Evolutionary conservation across 1,140 invertebrate species (phyloP), one percentile per base, ranked within the genome.

Genomic region (Gryllus bimaculatus): DNA sequence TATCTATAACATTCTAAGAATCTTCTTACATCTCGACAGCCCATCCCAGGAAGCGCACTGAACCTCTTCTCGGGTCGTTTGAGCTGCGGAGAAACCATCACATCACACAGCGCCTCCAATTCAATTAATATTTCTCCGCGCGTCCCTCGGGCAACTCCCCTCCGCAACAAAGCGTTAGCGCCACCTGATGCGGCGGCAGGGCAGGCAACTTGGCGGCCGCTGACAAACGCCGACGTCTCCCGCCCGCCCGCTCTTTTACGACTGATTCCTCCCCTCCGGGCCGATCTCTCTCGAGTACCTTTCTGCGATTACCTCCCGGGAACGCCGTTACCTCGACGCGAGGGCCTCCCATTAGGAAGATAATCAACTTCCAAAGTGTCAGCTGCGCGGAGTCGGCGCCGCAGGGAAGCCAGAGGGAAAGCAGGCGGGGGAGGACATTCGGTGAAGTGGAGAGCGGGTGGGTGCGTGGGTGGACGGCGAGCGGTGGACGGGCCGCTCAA

Each of bases 301-400:
- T 66, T 13, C 54, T 18, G 54, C 54, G 54, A 66, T 66, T 66
- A 66, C 18, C 54, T 66, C 54, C 18, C 54, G 10, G 54, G 18
- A 66, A 18, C 54, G 10, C 54, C 54, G 26, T 39, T 39, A 66
- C 10, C 54, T 10, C 54, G 10, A 66, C 54, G 10, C 54, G 54
- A 66, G 54, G 18, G 10, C 54, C 54, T 2, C 54, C 10, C 54
- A 66, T 66, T 66, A 66, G 54, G 54, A 66, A 66, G 54, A 66
- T 66, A 66, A 66, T 66, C 54, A 66, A 66, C 54, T 66, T 66
- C 54, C 54, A 66, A 66, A 66, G 54, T 66, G 54, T 66, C 54
- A 66, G 54, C 54, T 66, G 54, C 54, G 54, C 54, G 54, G 10
- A 66, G 10, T 2, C 18, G 54, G 54, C 10, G 54, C 54, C 18